Evolutionary conservation across 1,140 invertebrate genomes (phyloP).

Genomic region (Eurosta solidaginis): DNA sequence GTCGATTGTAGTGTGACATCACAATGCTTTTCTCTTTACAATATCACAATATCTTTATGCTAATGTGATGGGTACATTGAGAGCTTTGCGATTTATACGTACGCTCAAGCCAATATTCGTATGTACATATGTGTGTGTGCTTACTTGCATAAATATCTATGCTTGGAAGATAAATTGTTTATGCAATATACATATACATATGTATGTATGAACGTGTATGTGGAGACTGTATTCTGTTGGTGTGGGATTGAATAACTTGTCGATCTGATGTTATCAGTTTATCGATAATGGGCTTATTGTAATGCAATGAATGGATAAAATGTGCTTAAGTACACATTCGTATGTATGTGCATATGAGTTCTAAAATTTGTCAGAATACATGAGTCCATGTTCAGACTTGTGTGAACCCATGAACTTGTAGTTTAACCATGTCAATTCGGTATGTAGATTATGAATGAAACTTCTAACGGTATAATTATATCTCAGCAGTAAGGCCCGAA

Average conservation of each 20-base stretch:
- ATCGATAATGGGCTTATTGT: conserved; percentile 12
- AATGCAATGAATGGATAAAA: neutral
- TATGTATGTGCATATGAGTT: neutral
- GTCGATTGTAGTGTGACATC: neutral
- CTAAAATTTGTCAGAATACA: neutral
- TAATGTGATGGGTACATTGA: neutral
- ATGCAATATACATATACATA: neutral
- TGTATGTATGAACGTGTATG: neutral
- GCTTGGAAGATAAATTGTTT: neutral
- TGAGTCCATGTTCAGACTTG: too few relatives aligned
- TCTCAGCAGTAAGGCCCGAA: too few relatives aligned
- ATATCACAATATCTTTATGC: neutral
- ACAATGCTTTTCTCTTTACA: conserved; percentile 1
- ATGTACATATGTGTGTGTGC: neutral
- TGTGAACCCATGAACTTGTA: too few relatives aligned
- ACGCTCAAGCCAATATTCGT: too few relatives aligned
- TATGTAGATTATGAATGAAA: too few relatives aligned
- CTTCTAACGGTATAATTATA: too few relatives aligned
- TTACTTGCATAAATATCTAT: neutral
- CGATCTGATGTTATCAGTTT: neutral
- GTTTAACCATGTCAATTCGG: too few relatives aligned
- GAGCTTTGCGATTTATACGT: too few relatives aligned
- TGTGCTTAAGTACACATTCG: neutral
- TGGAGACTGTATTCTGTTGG: neutral
- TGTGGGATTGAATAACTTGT: neutral